phyloP scores from a whole-genome alignment of 2,888 invertebrate genomes.

The Bellardia bayeri region DNA sequence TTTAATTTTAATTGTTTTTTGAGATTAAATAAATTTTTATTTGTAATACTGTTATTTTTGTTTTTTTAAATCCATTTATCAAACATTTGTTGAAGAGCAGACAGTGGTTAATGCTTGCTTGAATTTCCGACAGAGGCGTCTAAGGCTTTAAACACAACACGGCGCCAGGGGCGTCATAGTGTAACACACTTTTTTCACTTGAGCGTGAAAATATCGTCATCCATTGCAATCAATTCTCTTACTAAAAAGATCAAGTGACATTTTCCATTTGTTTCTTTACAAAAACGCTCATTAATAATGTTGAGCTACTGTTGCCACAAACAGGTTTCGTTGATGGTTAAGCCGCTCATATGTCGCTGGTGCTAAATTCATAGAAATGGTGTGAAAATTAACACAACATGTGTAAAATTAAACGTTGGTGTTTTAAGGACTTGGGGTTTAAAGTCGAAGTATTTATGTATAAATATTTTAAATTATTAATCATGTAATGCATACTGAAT shows the following conservation, averaged over 20 bases:
- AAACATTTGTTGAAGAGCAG: conserved; percentile 22
- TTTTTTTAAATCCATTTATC: not conserved
- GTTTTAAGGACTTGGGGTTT: not conserved
- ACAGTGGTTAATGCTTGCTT: conserved; percentile 57
- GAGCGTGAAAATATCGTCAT: conserved; percentile 61
- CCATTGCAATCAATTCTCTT: conserved; percentile 48
- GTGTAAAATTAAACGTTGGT: not conserved
- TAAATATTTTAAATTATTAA: too few species aligned
- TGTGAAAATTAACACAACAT: conserved; percentile 58
- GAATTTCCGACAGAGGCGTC: conserved; percentile 58
- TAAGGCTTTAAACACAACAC: conserved; percentile 47
- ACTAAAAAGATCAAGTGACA: conserved; percentile 53
- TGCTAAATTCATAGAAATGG: conserved; percentile 60
- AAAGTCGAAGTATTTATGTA: too few species aligned
- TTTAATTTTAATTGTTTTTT: conserved; percentile 33
- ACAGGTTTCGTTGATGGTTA: not conserved
- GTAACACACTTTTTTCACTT: conserved; percentile 50
- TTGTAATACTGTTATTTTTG: not conserved
- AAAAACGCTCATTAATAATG: conserved; percentile 25
- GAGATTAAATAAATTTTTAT: not conserved
- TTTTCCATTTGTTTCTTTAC: not conserved
- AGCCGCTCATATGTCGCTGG: not conserved
- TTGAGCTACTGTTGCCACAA: conserved; percentile 35
- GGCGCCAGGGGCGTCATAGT: conserved; percentile 62
- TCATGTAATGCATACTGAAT: too few species aligned